Percentiles rank a stretch among this genome's conserved stretches.
Evolutionary conservation across 1,140 invertebrate genomes (phyloP).

Genomic region (Macrosteles quadrilineatus): DNA sequence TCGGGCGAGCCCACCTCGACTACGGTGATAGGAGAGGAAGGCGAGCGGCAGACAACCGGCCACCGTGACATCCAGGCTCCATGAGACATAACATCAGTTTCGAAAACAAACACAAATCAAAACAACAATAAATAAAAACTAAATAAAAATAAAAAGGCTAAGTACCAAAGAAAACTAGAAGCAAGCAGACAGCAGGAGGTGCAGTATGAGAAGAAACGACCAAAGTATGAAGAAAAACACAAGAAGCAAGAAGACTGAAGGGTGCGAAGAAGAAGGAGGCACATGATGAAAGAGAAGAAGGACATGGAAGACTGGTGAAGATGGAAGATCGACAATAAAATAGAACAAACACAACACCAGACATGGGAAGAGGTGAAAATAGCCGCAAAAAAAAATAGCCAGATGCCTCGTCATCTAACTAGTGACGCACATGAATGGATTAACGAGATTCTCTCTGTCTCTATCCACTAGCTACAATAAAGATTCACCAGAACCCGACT

Average conservation of each 20-base stretch:
- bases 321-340: not conserved
- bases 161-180: not conserved
- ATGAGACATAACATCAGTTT: too few relatives aligned
- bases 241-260: not conserved
- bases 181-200: not conserved
- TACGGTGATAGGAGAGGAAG: not conserved
- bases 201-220: not conserved
- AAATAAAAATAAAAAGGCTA: not conserved
- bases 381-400: conserved; percentile 45
- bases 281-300: not conserved
- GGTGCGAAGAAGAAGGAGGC: not conserved
- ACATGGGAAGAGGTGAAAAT: not conserved
- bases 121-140: too few relatives aligned
- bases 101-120: too few relatives aligned
- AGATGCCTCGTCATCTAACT: too few relatives aligned
- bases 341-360: not conserved
- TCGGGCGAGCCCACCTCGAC: not conserved
- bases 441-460: too few relatives aligned
- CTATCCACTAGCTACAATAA: too few relatives aligned
- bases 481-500: too few relatives aligned
- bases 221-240: not conserved
- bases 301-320: too few relatives aligned
- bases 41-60: too few relatives aligned
- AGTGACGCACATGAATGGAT: too few relatives aligned
- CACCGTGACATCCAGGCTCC: not conserved